Base-by-base conservation (phyloP, 2,797 vertebrate species). In the Acipenser ruthenus region DNA sequence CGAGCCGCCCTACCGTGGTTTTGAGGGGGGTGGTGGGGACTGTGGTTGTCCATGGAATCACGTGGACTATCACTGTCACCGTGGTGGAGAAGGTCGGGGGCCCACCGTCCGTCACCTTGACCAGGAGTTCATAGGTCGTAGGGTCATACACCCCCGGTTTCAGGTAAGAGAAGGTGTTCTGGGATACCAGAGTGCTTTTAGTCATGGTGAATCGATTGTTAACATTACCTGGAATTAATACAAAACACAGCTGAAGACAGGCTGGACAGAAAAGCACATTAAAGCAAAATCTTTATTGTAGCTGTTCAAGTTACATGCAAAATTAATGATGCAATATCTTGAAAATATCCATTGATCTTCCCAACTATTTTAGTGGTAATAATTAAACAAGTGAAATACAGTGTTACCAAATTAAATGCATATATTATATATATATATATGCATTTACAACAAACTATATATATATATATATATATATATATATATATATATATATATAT, bases 41-140 rank as follows among this genome's bases (percentile, higher is more conserved):
- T n/a, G 78, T 82, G 49, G 76, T 70, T 18, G 50, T 77, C 85
- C 77, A 77, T 12, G 83, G 80, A 50, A 72, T 53, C 47, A 84
- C 74, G 18, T 80, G 73, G 18, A 84, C 72, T 37, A 78, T 69
- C 56, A 87, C 10, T 0, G 76, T 86, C 7, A 71, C 73, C 0
- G 82, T 87, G 63, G 80, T 82, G 64, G 78, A 85, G 69, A 78
- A 73, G 49, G 37, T 64, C 2, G 7, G n/a, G 2, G 65, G 56
- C 15, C 64, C 68, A 0, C 65, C 68, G 11, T 87, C 82, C 0
- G 68, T 73, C 77, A 85, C 84, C 15, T 47, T 8, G 60, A 88
- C 64, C 61, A 83, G 64, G 2, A 88, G 74, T 67, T 80, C 72
- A 13, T 80, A 78, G 51, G 67, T 75, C 6, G 3, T 6, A 6